Conservation (phyloP, 2,888 invertebrate species). For the Trichopoda pennipes region DNA sequence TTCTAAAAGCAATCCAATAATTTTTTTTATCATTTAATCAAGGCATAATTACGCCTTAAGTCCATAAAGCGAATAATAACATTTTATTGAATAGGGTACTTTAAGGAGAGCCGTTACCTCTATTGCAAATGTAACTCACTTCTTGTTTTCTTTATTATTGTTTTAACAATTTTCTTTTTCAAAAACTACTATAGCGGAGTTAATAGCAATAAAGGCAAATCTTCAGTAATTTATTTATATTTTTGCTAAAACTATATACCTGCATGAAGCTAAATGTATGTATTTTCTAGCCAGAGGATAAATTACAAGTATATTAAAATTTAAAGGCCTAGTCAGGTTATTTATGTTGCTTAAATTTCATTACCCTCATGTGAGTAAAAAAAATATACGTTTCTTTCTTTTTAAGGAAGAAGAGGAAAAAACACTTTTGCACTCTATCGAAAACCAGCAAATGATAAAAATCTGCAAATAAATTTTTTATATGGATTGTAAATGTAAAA, state of each 20-base stretch:
- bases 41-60: no score
- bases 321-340: constrained; percentile 62
- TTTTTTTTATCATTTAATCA: no score
- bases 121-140: no score
- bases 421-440: constrained; percentile 22
- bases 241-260: background rate
- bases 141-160: no score
- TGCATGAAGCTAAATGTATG: constrained; percentile 12
- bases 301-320: constrained; percentile 59
- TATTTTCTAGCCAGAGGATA: constrained; percentile 40
- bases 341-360: constrained; percentile 58
- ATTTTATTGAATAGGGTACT: no score
- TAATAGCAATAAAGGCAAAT: constrained; percentile 34
- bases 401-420: background rate
- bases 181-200: constrained; percentile 3
- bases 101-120: no score
- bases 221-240: background rate
- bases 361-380: constrained; percentile 7
- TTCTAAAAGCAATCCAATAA: no score
- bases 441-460: constrained; percentile 52
- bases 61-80: no score
- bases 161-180: background rate
- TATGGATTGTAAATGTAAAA: constrained; percentile 49
- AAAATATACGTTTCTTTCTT: constrained; percentile 15
- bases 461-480: constrained; percentile 57